Conservation (phyloP, 2,797 vertebrate genomes). For the Dendrocincla tyrannina region DNA sequence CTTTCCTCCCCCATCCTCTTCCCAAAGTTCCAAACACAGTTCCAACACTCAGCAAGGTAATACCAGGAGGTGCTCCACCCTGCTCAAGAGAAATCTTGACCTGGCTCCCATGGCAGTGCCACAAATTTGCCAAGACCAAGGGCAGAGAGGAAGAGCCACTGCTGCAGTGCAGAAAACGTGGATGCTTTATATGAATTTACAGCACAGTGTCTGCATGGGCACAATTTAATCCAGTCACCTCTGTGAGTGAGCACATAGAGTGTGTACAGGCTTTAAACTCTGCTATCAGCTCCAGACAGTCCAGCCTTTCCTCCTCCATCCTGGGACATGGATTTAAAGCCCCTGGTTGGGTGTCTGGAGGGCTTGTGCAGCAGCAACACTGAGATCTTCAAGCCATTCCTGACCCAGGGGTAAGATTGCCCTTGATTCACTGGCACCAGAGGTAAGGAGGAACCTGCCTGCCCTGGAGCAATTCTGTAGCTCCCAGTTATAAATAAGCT, state of each 20-base stretch:
- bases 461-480: neutral
- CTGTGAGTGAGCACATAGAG: neutral
- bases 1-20: neutral
- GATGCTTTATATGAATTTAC: neutral
- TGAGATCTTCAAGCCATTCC: rapidly evolving
- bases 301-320: neutral
- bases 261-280: neutral
- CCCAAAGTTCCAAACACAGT: neutral
- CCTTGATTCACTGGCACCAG: rapidly evolving
- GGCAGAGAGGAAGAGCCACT: neutral
- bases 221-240: neutral
- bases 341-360: neutral
- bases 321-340: neutral
- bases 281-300: neutral
- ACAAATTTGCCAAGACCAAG: neutral
- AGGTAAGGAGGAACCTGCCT: neutral
- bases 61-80: neutral
- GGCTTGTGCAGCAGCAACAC: neutral
- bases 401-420: neutral
- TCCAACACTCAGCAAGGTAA: neutral
- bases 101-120: rapidly evolving
- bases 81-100: neutral
- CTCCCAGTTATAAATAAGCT: neutral
- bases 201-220: rapidly evolving
- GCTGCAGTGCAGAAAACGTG: rapidly evolving